Evolutionary conservation across 2,113 vertebrate species (phyloP), one percentile per base, ranked within the genome.

Genomic region (Misgurnus anguillicaudatus): DNA sequence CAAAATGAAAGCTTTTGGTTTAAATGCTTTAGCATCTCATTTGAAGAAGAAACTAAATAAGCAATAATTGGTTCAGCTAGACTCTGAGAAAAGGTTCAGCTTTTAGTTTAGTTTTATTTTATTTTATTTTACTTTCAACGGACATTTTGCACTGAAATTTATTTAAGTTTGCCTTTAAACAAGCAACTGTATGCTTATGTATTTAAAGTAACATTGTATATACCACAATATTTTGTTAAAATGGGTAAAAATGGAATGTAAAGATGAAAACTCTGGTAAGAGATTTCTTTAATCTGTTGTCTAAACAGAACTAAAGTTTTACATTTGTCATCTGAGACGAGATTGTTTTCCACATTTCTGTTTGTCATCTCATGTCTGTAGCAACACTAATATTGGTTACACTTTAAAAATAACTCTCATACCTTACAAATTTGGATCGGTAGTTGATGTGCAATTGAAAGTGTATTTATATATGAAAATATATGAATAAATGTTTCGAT

Each of bases 31-130:
- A 87, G 74, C 84, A 77, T 86, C 70, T 74, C 42, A 81, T 77
- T 75, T 82, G 69, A 83, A 79, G 66, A 31, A 31, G 75, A 67
- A 82, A 82, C 75, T 72, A 87, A 87, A 86, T 83, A 78, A 92
- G 91, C 91, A 93, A 93, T 92, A 93, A 92, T 82, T 75, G 81
- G 85, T 88, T 84, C 63, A 62, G 84, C 82, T 72, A 83, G 79
- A 57, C 69, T 78, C 63, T 31, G 24, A 31, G 24, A 31, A 57
- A 57, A 14, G 17, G 63, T 71, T 45, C 67, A 63, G 89, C 85
- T 90, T 83, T 16, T 87, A 80, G 76, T 78, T 19, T 72, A 75
- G 42, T 81, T 55, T 57, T 31, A 47, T 66, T 84, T 64, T 64
- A 75, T 74, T 81, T 77, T 41, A 45, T 55, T 78, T 36, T 85